phyloP scores from a whole-genome alignment of 1,140 invertebrate species.

The Delia radicum region DNA sequence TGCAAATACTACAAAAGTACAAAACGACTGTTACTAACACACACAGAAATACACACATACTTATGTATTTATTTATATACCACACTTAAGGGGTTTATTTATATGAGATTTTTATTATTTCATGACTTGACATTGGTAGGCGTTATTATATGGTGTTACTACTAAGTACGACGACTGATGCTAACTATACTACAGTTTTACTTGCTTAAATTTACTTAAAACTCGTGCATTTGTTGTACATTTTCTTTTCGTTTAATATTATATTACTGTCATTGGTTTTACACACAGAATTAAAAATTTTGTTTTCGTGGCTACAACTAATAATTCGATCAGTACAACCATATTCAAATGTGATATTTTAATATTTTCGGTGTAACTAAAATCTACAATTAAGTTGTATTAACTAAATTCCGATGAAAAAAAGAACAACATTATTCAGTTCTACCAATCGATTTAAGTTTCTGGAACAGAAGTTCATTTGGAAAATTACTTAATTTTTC shows the following conservation, averaged over 20 bases:
- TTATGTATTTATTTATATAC: background rate
- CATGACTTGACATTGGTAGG: conserved; percentile 13
- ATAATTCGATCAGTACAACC: no score
- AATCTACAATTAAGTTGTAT: no score
- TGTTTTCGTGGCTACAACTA: no score
- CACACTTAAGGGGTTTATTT: background rate
- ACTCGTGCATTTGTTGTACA: background rate
- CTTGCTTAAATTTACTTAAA: background rate
- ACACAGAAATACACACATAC: background rate
- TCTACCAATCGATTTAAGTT: no score
- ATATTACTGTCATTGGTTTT: background rate
- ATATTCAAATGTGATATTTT: no score
- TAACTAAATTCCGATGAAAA: no score
- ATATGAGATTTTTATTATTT: conserved; percentile 2
- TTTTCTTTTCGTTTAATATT: background rate
- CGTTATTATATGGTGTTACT: conserved; percentile 9
- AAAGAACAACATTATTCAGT: no score
- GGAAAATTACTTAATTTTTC: no score
- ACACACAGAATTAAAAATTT: no score
- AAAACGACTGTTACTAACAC: background rate
- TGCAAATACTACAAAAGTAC: background rate
- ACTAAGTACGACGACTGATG: background rate
- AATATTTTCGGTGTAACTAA: no score
- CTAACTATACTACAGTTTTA: background rate
- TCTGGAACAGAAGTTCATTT: no score